phyloP scores from a whole-genome alignment of 2,113 vertebrate species.

The Macrotis lagotis region DNA sequence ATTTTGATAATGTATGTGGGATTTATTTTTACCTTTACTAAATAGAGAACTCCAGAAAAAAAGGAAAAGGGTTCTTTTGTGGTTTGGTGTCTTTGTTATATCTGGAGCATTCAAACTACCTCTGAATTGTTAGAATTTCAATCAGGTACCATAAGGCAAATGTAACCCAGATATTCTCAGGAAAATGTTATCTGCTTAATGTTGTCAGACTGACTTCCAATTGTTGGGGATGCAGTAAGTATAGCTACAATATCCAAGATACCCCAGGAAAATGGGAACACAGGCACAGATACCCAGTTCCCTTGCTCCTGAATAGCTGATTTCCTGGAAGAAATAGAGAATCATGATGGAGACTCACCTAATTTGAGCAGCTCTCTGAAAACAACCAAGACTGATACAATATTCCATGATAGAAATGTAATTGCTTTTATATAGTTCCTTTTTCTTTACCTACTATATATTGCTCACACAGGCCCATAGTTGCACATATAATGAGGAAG shows the following conservation, averaged over 20 bases:
- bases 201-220: not conserved
- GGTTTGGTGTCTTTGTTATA: not conserved
- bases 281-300: not conserved
- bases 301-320: not conserved
- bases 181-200: not conserved
- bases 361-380: not conserved
- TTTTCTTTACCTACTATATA: not conserved
- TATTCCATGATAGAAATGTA: not conserved
- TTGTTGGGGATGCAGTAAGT: not conserved
- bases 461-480: not conserved
- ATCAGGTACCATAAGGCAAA: not conserved
- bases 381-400: not conserved
- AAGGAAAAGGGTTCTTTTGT: not conserved
- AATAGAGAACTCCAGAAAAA: not conserved
- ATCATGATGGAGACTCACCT: not conserved
- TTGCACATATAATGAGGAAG: not conserved
- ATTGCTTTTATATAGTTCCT: not conserved
- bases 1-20: not conserved
- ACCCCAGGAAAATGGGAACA: not conserved
- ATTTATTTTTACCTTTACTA: constrained; percentile 13
- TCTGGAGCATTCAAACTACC: not conserved
- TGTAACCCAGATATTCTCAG: not conserved
- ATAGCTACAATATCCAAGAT: not conserved
- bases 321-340: not conserved
- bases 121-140: not conserved